phyloP scores from a whole-genome alignment of 2,113 vertebrate species.

The Rhinoptilus africanus region DNA sequence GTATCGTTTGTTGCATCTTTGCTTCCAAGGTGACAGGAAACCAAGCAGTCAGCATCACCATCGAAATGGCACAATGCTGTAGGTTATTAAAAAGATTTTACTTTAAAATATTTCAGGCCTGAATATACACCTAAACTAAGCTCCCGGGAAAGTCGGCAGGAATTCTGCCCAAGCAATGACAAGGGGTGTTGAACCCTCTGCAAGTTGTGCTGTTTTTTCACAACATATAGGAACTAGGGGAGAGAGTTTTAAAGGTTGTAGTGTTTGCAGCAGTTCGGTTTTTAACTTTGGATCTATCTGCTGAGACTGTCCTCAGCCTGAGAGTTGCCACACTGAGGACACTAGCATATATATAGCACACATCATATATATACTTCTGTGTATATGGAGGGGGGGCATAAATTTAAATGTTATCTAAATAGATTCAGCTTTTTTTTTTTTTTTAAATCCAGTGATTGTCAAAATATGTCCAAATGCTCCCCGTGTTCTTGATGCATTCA shows the following conservation, averaged over 20 bases:
- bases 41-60: neutral
- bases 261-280: neutral
- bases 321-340: neutral
- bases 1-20: slow-evolving; percentile 12
- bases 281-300: neutral
- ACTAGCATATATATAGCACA: neutral
- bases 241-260: neutral
- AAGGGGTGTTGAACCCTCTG: neutral
- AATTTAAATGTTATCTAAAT: neutral
- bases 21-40: neutral
- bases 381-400: neutral
- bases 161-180: neutral
- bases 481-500: neutral
- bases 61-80: neutral
- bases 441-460: neutral
- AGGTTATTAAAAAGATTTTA: neutral
- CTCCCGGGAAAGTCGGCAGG: neutral
- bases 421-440: neutral
- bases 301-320: neutral
- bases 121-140: neutral
- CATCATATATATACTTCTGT: neutral
- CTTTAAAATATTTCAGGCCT: neutral
- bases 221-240: neutral
- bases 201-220: neutral
- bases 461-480: neutral